Conservation (phyloP, 2,113 vertebrate species). For the Passer domesticus region DNA sequence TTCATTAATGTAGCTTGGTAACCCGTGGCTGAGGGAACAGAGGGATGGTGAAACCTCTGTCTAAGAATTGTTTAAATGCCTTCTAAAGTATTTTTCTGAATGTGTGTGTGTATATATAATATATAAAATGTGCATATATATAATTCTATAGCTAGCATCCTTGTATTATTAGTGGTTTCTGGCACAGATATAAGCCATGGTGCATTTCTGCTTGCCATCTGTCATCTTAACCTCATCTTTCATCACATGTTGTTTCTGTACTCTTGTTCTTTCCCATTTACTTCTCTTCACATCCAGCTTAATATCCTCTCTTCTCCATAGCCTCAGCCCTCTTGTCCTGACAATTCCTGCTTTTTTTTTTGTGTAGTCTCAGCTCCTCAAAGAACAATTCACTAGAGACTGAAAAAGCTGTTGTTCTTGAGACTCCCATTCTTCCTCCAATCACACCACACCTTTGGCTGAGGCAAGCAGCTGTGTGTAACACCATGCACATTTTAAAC, state of each 20-base stretch:
- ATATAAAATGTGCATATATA: neutral
- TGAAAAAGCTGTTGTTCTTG: neutral
- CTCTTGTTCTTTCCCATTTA: neutral
- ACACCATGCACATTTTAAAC: neutral
- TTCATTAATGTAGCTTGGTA: neutral
- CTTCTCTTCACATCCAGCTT: neutral
- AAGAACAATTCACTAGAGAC: neutral
- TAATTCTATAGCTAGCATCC: neutral
- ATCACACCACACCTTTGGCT: neutral
- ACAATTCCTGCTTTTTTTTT: neutral
- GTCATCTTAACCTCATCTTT: neutral
- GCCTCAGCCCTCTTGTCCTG: neutral
- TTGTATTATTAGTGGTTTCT: neutral
- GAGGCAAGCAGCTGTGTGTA: neutral
- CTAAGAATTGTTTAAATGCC: neutral
- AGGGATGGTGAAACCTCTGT: neutral
- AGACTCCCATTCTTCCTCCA: neutral
- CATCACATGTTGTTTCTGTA: accelerated
- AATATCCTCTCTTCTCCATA: neutral
- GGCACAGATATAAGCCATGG: neutral
- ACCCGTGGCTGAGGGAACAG: neutral
- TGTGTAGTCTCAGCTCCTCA: neutral
- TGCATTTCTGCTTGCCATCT: neutral
- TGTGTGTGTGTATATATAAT: neutral
- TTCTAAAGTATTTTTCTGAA: neutral